phyloP scores from a whole-genome alignment of 1,140 invertebrate genomes.

The Neuroterus valhalla region DNA sequence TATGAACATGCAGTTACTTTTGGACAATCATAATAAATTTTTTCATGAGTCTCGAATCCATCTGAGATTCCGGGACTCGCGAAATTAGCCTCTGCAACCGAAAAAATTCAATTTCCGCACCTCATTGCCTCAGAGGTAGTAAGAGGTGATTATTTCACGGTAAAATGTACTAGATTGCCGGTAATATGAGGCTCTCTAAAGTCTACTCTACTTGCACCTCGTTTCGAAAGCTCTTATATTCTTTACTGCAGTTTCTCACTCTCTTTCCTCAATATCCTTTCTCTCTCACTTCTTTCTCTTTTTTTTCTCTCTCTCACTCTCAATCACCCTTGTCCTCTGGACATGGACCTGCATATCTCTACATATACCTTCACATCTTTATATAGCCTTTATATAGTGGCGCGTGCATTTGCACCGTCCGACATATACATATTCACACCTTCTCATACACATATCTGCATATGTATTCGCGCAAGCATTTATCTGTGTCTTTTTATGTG shows the following conservation, averaged over 20 bases:
- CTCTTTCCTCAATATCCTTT: neutral
- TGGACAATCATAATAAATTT: neutral
- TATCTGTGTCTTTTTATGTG: neutral
- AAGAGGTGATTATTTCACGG: constrained; percentile 43
- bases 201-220: constrained; percentile 9
- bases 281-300: too few relatives aligned
- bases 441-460: neutral
- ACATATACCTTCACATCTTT: neutral
- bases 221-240: constrained; percentile 52
- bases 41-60: neutral
- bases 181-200: constrained; percentile 27
- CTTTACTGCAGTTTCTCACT: constrained; percentile 20
- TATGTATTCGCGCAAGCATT: neutral
- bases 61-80: neutral
- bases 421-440: neutral
- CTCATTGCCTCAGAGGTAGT: constrained; percentile 8
- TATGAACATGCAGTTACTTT: neutral
- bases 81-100: neutral
- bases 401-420: neutral
- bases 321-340: neutral
- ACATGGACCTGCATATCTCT: neutral
- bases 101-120: constrained; percentile 11
- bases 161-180: constrained; percentile 45
- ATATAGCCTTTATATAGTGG: too few relatives aligned
- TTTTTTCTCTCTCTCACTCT: constrained; percentile 10